These are phyloP conservation scores for Drosophila nr. medialis DNA, from an alignment of 2,888 invertebrate species.

Conservation along the genomic window DNA sequence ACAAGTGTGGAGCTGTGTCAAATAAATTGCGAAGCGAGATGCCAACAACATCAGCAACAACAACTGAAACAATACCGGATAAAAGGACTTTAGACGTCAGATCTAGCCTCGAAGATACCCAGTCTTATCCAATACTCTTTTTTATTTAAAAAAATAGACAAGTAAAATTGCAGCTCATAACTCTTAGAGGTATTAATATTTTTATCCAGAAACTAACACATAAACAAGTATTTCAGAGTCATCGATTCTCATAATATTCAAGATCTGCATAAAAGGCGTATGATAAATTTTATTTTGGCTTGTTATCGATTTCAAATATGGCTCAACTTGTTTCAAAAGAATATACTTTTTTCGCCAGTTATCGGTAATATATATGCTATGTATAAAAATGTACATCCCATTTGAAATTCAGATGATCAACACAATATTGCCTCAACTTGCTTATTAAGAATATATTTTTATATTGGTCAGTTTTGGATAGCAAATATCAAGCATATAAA, in stretches of 20 bases:
- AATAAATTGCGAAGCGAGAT: conserved; percentile 58
- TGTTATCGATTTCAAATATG: no score
- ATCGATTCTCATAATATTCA: no score
- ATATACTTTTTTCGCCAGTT: not conserved
- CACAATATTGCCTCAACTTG: not conserved
- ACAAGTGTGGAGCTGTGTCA: conserved; percentile 25
- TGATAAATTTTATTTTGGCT: no score
- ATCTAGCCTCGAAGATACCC: not conserved
- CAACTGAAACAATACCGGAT: conserved; percentile 9
- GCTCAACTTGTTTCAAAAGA: not conserved
- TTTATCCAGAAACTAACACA: no score
- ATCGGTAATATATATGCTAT: not conserved
- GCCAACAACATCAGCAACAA: conserved; percentile 16
- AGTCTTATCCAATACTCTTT: no score
- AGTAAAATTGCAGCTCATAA: not conserved
- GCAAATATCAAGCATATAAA: not conserved
- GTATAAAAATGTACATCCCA: not conserved
- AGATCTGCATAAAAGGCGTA: no score
- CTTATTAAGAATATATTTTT: not conserved
- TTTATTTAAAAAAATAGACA: no score
- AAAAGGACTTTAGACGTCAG: not conserved
- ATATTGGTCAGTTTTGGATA: no score
- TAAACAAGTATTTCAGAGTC: no score
- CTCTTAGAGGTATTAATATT: not conserved
- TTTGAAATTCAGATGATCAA: not conserved